Percentiles rank a stretch among this genome's conserved stretches.
Conservation (phyloP, 2,113 vertebrate genomes). For the Halichoeres trimaculatus region DNA sequence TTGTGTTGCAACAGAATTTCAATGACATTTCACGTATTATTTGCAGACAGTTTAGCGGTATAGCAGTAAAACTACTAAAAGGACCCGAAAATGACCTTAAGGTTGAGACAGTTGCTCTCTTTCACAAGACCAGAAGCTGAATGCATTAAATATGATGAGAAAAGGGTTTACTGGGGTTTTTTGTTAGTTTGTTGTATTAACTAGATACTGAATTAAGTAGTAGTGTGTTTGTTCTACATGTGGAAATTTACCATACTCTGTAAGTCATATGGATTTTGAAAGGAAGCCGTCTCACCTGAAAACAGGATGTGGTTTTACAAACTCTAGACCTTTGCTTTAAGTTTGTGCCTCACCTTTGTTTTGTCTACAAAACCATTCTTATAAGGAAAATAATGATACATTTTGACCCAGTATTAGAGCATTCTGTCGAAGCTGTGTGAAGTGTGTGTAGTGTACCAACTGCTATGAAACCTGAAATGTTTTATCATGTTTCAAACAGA, state of each 20-base stretch:
- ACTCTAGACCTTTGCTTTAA: background rate
- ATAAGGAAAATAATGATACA: no score
- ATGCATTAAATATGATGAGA: no score
- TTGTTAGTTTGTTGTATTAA: background rate
- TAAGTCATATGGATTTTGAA: background rate
- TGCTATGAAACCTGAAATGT: background rate
- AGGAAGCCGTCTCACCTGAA: background rate
- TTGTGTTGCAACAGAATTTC: no score
- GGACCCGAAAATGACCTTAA: background rate
- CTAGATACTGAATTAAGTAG: background rate
- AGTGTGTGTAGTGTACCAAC: conserved; percentile 1
- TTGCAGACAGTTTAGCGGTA: no score
- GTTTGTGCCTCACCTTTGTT: background rate
- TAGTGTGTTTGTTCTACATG: background rate
- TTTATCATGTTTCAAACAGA: conserved; percentile 1
- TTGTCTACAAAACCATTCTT: background rate
- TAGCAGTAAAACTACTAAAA: no score
- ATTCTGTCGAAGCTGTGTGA: no score
- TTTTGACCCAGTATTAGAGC: no score
- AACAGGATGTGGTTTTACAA: background rate
- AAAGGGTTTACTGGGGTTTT: no score
- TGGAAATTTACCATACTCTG: background rate
- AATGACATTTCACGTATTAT: no score
- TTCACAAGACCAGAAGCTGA: background rate
- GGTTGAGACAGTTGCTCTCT: background rate